Conservation (phyloP, 1,140 invertebrate genomes). For the Tetramorium simillimum region DNA sequence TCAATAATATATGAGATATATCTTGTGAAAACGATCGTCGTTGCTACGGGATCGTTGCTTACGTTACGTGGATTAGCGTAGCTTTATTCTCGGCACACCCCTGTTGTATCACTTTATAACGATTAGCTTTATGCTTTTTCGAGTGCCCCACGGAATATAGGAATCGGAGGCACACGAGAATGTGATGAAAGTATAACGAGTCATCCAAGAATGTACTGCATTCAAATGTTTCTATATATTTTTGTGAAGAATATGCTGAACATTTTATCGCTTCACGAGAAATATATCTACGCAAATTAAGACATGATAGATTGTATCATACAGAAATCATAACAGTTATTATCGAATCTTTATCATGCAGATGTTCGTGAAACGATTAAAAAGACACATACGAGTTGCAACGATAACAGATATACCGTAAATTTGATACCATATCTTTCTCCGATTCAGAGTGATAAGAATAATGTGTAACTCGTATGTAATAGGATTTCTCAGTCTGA, state of each 20-base stretch:
- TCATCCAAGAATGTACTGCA: slow-evolving; percentile 18
- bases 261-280: slow-evolving; percentile 20
- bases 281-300: not conserved
- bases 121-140: slow-evolving; percentile 63
- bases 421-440: slow-evolving; percentile 47
- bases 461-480: not conserved
- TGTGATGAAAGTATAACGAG: slow-evolving; percentile 29
- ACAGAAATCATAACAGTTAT: not conserved
- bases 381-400: not conserved
- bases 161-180: not conserved
- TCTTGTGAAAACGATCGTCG: slow-evolving; percentile 13
- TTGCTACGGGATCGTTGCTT: not conserved
- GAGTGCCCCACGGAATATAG: not conserved
- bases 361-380: slow-evolving; percentile 23
- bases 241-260: slow-evolving; percentile 21
- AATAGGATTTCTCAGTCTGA: not conserved
- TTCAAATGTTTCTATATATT: slow-evolving; percentile 35
- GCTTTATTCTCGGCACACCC: slow-evolving; percentile 52
- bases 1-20: not conserved
- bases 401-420: slow-evolving; percentile 1
- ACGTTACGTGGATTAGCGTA: not conserved
- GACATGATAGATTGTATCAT: not conserved
- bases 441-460: slow-evolving; percentile 17
- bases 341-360: not conserved
- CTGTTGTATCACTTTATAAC: slow-evolving; percentile 56